These are phyloP conservation scores for Temnothorax nylanderi DNA, from an alignment of 1,140 invertebrate species.

Conservation along the genomic window DNA sequence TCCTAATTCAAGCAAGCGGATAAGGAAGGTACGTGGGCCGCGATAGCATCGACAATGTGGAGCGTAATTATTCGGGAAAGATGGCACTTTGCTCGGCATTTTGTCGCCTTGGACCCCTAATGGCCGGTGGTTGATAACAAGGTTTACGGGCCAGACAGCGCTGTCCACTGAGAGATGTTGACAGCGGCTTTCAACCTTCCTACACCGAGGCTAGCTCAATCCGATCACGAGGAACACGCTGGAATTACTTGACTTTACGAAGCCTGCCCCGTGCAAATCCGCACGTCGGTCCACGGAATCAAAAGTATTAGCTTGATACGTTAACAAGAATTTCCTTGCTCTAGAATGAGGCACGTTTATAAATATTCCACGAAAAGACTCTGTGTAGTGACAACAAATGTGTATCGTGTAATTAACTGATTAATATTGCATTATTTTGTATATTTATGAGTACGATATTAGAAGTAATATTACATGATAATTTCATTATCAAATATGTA, in stretches of 20 bases:
- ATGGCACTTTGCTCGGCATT: constrained; percentile 85
- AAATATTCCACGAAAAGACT: not conserved
- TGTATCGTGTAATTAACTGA: not conserved
- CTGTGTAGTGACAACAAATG: not conserved
- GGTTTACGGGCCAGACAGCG: constrained; percentile 82
- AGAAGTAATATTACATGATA: not conserved
- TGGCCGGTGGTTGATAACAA: constrained; percentile 86
- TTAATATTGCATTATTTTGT: not conserved
- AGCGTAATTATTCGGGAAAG: constrained; percentile 85
- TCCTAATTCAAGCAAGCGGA: constrained; percentile 73
- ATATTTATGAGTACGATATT: not conserved
- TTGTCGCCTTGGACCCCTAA: constrained; percentile 86
- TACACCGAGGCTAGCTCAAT: constrained; percentile 70
- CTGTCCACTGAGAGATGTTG: constrained; percentile 85
- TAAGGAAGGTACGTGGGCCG: constrained; percentile 80
- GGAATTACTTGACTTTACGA: constrained; percentile 65
- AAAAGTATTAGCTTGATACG: constrained; percentile 47
- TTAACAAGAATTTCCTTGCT: constrained; percentile 13
- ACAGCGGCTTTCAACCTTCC: constrained; percentile 85
- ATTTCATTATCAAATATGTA: not conserved
- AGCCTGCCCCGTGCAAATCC: constrained; percentile 49
- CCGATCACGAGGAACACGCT: constrained; percentile 65
- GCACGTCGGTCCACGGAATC: constrained; percentile 43
- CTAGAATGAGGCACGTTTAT: not conserved
- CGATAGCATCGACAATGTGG: constrained; percentile 80